phyloP scores from a whole-genome alignment of 2,888 invertebrate genomes.

The Leptogaster cylindrica region DNA sequence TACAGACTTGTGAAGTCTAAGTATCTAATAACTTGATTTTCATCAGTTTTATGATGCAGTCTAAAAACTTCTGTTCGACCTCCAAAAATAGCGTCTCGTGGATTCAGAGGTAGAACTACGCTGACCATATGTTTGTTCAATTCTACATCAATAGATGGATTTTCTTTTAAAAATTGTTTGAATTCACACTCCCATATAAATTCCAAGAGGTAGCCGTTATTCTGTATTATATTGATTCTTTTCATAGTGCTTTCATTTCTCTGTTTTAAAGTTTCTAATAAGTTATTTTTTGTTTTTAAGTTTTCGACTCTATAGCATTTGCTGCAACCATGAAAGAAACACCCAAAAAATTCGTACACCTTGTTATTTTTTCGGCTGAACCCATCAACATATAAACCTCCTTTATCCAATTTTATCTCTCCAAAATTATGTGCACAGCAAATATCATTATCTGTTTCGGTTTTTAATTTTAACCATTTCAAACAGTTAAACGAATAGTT shows the following conservation, averaged over 20 bases:
- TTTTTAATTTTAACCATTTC: not conserved
- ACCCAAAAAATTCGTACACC: slow-evolving; percentile 4
- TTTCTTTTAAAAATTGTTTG: slow-evolving; percentile 3
- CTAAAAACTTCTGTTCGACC: not conserved
- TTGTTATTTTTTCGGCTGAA: not conserved
- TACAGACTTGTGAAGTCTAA: slow-evolving; percentile 8
- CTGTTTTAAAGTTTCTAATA: not conserved
- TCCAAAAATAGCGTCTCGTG: not conserved
- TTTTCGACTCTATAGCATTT: slow-evolving; percentile 13
- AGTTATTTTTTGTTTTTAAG: not conserved
- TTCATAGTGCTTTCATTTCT: slow-evolving; percentile 3
- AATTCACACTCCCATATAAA: slow-evolving; percentile 16
- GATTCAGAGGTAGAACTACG: not conserved
- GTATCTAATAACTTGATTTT: slow-evolving; percentile 3
- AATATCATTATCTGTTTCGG: not conserved
- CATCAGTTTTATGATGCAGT: not conserved
- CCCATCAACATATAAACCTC: not conserved
- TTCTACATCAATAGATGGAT: not conserved
- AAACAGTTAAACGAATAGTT: not conserved
- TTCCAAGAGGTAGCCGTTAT: slow-evolving; percentile 20
- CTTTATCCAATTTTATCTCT: slow-evolving; percentile 1
- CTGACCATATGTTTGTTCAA: not conserved
- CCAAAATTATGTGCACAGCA: not conserved
- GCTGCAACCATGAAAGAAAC: slow-evolving; percentile 17
- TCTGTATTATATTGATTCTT: not conserved